Percentiles rank a stretch among this genome's conserved stretches.
Evolutionary conservation across 2,113 vertebrate genomes (phyloP).

Genomic region (Brachirus orientalis): DNA sequence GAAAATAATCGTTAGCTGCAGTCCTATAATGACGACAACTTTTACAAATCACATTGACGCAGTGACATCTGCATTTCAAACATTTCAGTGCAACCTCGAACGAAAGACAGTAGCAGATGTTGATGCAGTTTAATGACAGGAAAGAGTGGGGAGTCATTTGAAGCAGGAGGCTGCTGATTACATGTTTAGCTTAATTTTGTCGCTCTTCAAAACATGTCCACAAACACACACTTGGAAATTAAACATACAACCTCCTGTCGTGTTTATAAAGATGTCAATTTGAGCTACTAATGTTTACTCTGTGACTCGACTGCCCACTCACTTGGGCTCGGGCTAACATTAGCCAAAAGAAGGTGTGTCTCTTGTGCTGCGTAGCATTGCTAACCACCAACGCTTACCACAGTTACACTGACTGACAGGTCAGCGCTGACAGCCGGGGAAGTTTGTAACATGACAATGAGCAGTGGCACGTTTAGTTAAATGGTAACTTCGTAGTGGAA

Average conservation of each 20-base stretch:
- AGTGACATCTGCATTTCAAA: not conserved
- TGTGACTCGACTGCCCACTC: constrained; percentile 13
- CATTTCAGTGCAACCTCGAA: constrained; percentile 17
- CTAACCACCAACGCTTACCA: constrained; percentile 57
- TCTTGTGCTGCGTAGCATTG: constrained; percentile 62
- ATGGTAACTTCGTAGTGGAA: not conserved
- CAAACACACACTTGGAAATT: not conserved
- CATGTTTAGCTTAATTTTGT: not conserved
- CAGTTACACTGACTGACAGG: constrained; percentile 34
- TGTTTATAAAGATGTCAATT: not conserved
- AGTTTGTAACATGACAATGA: not conserved
- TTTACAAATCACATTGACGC: not conserved
- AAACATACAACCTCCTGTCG: not conserved
- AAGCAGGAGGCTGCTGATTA: constrained; percentile 9
- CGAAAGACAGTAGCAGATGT: constrained; percentile 8
- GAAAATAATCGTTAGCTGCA: too few relatives aligned
- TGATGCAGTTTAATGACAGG: constrained; percentile 23
- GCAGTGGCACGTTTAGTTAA: not conserved
- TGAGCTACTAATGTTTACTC: not conserved
- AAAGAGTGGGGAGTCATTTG: constrained; percentile 23
- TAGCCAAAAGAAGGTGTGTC: constrained; percentile 78
- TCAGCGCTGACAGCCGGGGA: constrained; percentile 22
- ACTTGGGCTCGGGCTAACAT: constrained; percentile 52
- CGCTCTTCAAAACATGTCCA: not conserved
- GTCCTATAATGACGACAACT: too few relatives aligned